phyloP scores from a whole-genome alignment of 2,113 vertebrate genomes.

The Rynchops niger region DNA sequence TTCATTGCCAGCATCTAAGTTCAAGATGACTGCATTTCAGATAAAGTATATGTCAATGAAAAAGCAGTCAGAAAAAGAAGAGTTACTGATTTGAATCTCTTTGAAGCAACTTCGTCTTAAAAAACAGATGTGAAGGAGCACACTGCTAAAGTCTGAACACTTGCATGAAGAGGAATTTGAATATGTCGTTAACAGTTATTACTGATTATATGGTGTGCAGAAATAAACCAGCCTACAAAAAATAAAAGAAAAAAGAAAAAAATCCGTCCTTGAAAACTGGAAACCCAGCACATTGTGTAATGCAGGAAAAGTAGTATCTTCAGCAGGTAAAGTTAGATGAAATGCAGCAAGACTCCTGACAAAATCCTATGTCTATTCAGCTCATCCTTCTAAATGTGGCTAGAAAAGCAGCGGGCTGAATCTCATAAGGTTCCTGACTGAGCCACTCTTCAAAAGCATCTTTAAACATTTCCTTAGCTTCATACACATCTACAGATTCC shows the following conservation, averaged over 20 bases:
- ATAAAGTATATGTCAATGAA: not conserved
- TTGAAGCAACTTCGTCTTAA: not conserved
- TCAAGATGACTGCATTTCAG: not conserved
- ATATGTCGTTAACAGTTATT: not conserved
- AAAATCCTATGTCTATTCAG: not conserved
- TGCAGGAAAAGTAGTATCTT: not conserved
- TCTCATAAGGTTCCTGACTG: not conserved
- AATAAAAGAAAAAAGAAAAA: not conserved
- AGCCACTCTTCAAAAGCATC: not conserved
- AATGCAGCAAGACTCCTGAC: not conserved
- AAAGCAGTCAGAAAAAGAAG: not conserved
- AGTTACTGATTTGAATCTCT: not conserved
- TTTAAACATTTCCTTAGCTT: not conserved
- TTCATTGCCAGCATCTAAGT: not conserved
- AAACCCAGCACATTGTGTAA: not conserved
- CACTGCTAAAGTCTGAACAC: not conserved
- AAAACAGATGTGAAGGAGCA: not conserved
- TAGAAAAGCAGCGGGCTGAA: not conserved
- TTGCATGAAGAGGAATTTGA: not conserved
- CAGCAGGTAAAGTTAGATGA: not conserved
- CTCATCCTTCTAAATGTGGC: not conserved
- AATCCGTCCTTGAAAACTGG: not conserved
- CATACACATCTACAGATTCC: not conserved
- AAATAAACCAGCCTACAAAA: not conserved
- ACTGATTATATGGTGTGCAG: not conserved